Base-by-base conservation (phyloP, 2,113 vertebrate genomes). In the Tychaedon coryphoeus region DNA sequence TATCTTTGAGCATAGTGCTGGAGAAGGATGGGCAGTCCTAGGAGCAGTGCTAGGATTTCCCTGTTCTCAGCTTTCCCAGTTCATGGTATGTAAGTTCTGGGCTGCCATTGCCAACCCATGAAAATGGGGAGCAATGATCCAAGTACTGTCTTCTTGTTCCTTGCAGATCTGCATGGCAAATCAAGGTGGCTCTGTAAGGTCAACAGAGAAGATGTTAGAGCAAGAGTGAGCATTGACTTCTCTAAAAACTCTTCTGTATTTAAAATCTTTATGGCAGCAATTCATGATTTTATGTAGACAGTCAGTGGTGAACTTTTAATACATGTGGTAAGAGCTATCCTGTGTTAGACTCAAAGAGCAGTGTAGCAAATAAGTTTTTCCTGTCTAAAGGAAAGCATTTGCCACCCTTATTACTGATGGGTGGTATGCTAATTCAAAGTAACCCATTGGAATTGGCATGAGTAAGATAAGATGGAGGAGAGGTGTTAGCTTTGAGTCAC, bases 151-250 rank as follows among this genome's bases (percentile, higher is more conserved):
- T 61, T 53, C 77, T 60, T 74, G 25, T 58, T 90, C 36, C 26
- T 53, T 87, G 45, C 33, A 71, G 64, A 66, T 18, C 38, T 54
- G 19, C 7, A 5, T 14, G 47, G 53, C 26, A 58, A 64, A 70
- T 47, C 14, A 64, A 43, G 69, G 36, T 0, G 0, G 12, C 34
- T 81, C 15, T 66, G 12, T 64, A 42, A 71, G n/a, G 18, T 17
- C 2, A 2, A 14, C 28, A 33, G 54, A 18, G 28, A 40, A 16
- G 53, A 61, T 72, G 17, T 5, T 56, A 40, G 29, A 62, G 19
- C 8, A 57, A 40, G 24, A 38, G 7, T 64, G 22, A 85, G 25
- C 10, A 19, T 38, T 56, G 38, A 6, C 34, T 9, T 82, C 22
- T 26, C 38, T 47, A 43, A 64, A 64, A 74, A 50, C 10, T 24